Base-by-base conservation (phyloP, 2,113 vertebrate species). In the Pachypanchax playfairii region DNA sequence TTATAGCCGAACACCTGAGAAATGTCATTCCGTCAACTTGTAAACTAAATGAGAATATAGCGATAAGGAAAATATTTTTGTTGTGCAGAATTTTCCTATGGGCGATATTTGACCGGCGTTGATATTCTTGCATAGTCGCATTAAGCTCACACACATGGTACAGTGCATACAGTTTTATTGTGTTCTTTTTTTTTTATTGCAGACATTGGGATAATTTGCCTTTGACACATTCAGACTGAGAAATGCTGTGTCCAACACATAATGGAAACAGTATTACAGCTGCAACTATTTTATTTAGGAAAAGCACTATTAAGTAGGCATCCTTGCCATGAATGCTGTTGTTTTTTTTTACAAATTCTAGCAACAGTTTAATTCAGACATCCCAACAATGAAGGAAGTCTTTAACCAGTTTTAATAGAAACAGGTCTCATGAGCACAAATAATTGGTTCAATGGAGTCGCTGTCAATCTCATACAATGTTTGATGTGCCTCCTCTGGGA, bases 401-500 rank as follows among this genome's bases (percentile, higher is more conserved):
- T 86, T 89, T 88, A 91, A 86, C 69, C 79, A 79, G 85, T 65
- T 81, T 80, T 73, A 81, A 82, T 63, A 78, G 82, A 65, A 80
- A 70, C 65, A 57, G 71, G 83, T 86, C 87, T 86, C 82, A 85
- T 85, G 80, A 88, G 80, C 71, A 85, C 79, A 86, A 84, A 87
- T 87, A 87, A 88, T 89, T 87, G 84, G 84, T 83, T 91, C 82
- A 84, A 87, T 87, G 75, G 87, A 81, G 75, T 31, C 83, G 84
- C 85, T 90, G 91, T 91, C 90, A 91, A 61, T 91, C 87, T 84
- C 71, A 3, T 42, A 79, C 88, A 83, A 79, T 75, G 64, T 79
- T 65, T 88, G 85, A 84, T 79, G 74, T 78, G 82, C 69, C 79
- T 79, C 76, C 79, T 69, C 59, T 39, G 54, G 85, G 75, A 75